Conservation (phyloP, 2,113 vertebrate species). For the Chionis minor region DNA sequence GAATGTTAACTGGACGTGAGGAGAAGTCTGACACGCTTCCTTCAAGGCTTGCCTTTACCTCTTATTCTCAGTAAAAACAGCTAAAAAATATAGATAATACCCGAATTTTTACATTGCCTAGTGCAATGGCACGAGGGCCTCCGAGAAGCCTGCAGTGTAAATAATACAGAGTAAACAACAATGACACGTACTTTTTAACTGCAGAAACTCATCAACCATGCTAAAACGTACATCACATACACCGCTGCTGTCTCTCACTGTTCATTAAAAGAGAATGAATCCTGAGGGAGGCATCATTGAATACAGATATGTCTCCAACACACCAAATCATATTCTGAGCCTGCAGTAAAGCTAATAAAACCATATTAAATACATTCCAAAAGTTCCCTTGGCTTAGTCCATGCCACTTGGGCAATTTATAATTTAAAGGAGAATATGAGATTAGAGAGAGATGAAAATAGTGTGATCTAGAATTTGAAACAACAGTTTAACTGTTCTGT, state of each 20-base stretch:
- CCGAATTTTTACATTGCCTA: background rate
- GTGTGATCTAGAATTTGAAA: conserved; percentile 20
- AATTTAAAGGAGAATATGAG: conserved; percentile 59
- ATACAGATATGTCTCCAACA: conserved; percentile 17
- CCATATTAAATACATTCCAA: conserved; percentile 44
- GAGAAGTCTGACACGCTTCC: background rate
- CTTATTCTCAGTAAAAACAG: background rate
- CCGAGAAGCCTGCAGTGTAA: background rate
- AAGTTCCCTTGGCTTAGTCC: conserved; percentile 31
- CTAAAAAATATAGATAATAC: background rate
- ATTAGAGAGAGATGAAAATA: conserved; percentile 31
- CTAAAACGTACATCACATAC: background rate
- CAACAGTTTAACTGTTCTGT: conserved; percentile 3
- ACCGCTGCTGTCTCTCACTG: background rate
- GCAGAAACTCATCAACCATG: conserved; percentile 28
- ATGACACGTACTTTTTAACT: background rate
- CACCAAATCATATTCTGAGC: conserved; percentile 41
- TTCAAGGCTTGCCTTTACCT: background rate
- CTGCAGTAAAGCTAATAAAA: conserved; percentile 61
- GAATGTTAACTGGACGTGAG: background rate
- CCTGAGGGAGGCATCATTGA: conserved; percentile 27
- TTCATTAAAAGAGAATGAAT: conserved; percentile 56
- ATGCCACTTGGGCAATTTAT: conserved; percentile 38
- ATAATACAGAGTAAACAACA: conserved; percentile 41
- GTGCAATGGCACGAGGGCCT: background rate